Conservation (phyloP, 1,140 invertebrate genomes). For the Matsumurasca onukii region DNA sequence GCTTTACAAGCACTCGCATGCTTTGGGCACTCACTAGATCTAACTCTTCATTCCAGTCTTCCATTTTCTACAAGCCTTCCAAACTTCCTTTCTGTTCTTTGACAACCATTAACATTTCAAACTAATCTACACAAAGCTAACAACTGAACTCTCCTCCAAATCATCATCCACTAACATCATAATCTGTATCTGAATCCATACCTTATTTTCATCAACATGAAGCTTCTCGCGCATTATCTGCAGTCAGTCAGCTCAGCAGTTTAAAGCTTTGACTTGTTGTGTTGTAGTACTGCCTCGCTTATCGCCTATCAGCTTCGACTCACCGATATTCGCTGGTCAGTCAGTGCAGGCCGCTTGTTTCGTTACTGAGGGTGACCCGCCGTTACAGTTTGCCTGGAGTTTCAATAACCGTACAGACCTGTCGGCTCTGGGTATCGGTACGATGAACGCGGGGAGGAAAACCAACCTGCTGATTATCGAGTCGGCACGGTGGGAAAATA, state of each 20-base stretch:
- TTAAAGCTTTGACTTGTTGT: constrained; percentile 7
- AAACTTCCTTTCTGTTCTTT: too few relatives aligned
- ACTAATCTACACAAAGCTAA: too few relatives aligned
- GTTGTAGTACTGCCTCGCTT: constrained; percentile 60
- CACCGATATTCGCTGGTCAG: constrained; percentile 50
- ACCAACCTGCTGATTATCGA: constrained; percentile 63
- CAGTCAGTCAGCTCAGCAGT: too few relatives aligned
- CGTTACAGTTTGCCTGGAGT: constrained; percentile 44
- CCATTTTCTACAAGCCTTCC: too few relatives aligned
- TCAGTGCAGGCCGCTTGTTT: constrained; percentile 46
- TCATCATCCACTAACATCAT: too few relatives aligned
- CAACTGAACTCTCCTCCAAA: too few relatives aligned
- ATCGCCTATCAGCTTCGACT: constrained; percentile 58
- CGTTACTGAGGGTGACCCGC: constrained; percentile 48
- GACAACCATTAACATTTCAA: too few relatives aligned
- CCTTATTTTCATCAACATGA: too few relatives aligned
- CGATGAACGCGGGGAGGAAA: constrained; percentile 43
- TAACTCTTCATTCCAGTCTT: background rate
- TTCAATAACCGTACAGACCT: constrained; percentile 40
- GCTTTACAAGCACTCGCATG: constrained; percentile 39
- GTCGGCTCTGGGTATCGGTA: constrained; percentile 29
- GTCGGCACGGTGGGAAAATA: constrained; percentile 60
- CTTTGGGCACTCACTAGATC: constrained; percentile 42
- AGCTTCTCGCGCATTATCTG: too few relatives aligned
- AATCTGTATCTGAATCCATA: too few relatives aligned